Conservation (phyloP, 2,113 vertebrate genomes). For the Drymodes brunneopygia region DNA sequence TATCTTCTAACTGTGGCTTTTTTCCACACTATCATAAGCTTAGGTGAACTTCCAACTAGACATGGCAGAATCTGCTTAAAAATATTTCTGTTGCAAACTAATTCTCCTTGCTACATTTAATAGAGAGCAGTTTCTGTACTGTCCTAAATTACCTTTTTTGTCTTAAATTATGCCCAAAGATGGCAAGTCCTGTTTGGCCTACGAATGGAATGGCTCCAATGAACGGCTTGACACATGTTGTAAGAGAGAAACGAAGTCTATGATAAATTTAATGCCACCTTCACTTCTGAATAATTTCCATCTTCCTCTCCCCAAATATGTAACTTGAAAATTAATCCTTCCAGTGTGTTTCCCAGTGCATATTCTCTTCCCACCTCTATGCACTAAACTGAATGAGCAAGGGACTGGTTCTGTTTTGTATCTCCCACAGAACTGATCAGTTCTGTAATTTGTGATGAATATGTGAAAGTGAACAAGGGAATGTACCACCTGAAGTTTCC, state of each 20-base stretch:
- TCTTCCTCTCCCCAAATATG: neutral
- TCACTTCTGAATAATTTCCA: conserved; percentile 15
- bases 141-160: neutral
- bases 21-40: neutral
- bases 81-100: neutral
- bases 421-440: neutral
- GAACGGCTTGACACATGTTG: neutral
- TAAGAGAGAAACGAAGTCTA: neutral
- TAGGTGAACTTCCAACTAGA: neutral
- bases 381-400: neutral
- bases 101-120: neutral
- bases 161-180: neutral
- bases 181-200: neutral
- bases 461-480: neutral
- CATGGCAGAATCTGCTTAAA: neutral
- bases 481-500: neutral
- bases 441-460: neutral
- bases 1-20: neutral
- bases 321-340: conserved; percentile 31
- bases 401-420: neutral
- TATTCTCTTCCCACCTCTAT: conserved; percentile 28
- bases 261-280: conserved; percentile 23
- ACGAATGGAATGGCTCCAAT: neutral
- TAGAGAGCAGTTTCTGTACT: neutral
- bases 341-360: neutral